A percentile compares a stretch with the other conserved stretches of the same genome.
Conservation (phyloP, 1,140 invertebrate genomes). For the Contarinia nasturtii region DNA sequence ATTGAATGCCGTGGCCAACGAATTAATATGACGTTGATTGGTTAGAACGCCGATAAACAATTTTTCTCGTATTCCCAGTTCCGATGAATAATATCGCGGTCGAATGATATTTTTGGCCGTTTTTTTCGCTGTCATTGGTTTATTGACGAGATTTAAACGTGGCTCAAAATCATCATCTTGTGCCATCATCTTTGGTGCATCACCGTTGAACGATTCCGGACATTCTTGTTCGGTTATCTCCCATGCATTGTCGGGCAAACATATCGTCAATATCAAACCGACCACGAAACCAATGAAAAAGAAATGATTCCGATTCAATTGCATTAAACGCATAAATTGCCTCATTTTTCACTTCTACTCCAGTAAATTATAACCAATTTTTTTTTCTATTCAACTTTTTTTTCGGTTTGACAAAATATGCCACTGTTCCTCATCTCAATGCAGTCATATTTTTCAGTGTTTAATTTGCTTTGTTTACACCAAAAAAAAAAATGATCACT, state of each 20-base stretch:
- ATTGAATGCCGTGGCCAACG: slow-evolving; percentile 55
- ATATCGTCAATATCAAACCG: slow-evolving; percentile 17
- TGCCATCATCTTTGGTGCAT: slow-evolving; percentile 13
- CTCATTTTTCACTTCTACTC: too few species aligned
- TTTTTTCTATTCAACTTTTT: too few species aligned
- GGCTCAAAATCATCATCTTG: slow-evolving; percentile 23
- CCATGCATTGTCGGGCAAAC: slow-evolving; percentile 17
- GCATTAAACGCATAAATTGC: too few species aligned
- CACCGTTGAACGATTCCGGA: slow-evolving; percentile 16
- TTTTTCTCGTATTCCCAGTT: slow-evolving; percentile 76
- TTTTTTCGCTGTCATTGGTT: slow-evolving; percentile 23
- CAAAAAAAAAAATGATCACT: too few species aligned
- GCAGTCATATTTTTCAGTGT: too few species aligned
- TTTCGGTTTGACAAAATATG: too few species aligned
- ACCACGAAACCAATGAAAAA: slow-evolving; percentile 19
- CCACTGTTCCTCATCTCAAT: too few species aligned
- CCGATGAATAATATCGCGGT: slow-evolving; percentile 80
- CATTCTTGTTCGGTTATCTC: slow-evolving; percentile 20
- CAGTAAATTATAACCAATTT: too few species aligned
- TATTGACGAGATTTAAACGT: slow-evolving; percentile 21
- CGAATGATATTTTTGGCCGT: slow-evolving; percentile 29
- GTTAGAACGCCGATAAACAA: slow-evolving; percentile 72
- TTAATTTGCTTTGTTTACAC: too few species aligned
- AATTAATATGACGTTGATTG: slow-evolving; percentile 45
- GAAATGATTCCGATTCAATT: too few species aligned